phyloP scores from a whole-genome alignment of 2,113 vertebrate species.

The Cryptomyrus ogoouensis region DNA sequence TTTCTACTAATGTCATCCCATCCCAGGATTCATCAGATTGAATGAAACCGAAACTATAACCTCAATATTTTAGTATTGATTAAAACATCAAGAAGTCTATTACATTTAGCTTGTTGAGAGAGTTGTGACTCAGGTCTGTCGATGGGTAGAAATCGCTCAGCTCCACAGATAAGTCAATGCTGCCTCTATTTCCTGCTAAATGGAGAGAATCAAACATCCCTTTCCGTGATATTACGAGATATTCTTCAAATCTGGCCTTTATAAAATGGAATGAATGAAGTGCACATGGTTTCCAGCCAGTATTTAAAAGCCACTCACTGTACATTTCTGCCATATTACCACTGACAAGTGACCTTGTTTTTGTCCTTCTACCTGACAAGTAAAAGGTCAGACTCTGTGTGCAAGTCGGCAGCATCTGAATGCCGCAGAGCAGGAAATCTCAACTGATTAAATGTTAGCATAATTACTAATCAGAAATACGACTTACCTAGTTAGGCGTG shows the following conservation, averaged over 20 bases:
- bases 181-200: not conserved
- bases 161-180: not conserved
- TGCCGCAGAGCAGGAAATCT: not conserved
- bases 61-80: slow-evolving; percentile 1
- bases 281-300: not conserved
- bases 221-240: not conserved
- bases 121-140: not conserved
- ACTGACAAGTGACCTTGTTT: not conserved
- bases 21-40: not conserved
- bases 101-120: not conserved
- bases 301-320: not conserved
- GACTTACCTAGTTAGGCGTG: not conserved
- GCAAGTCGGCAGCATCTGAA: not conserved
- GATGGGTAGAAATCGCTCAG: not conserved
- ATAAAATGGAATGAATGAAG: not conserved
- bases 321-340: not conserved
- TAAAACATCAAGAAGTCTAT: not conserved
- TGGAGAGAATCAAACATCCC: not conserved
- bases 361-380: not conserved
- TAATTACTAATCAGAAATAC: not conserved
- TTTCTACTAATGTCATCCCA: not conserved
- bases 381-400: not conserved
- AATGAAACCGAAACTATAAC: not conserved
- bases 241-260: not conserved
- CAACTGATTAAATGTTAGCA: not conserved